phyloP scores from a whole-genome alignment of 2,797 vertebrate genomes.

The Acipenser transmontanus region DNA sequence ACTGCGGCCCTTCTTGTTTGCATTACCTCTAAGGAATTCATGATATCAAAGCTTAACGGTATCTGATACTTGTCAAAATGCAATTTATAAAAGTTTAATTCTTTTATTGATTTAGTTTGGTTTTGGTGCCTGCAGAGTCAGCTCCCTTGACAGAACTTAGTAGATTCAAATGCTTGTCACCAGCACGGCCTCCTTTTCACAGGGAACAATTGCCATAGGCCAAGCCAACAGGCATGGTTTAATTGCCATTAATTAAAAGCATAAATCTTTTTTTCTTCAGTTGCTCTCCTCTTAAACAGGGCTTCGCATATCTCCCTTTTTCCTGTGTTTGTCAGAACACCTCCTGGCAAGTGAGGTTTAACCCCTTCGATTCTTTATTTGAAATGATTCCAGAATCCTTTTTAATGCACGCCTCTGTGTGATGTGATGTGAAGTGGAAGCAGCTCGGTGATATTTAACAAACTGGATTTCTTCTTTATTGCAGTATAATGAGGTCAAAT shows the following conservation, averaged over 20 bases:
- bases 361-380: slow-evolving; percentile 53
- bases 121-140: slow-evolving; percentile 99
- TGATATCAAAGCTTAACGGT: slow-evolving; percentile 96
- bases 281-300: slow-evolving; percentile 96
- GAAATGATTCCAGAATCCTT: slow-evolving; percentile 81
- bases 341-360: slow-evolving; percentile 93
- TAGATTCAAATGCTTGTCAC: slow-evolving; percentile 99
- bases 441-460: slow-evolving; percentile 94
- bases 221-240: slow-evolving; percentile 99
- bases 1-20: slow-evolving; percentile 93
- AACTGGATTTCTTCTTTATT: slow-evolving; percentile 97
- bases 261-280: slow-evolving; percentile 99
- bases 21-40: slow-evolving; percentile 94
- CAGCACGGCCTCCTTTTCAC: slow-evolving; percentile 95
- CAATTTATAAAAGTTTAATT: slow-evolving; percentile 98
- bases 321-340: slow-evolving; percentile 85
- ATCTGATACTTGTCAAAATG: slow-evolving; percentile 99
- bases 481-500: slow-evolving; percentile 99
- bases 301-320: slow-evolving; percentile 76
- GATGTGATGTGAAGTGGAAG: slow-evolving; percentile 88
- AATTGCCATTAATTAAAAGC: slow-evolving; percentile 99
- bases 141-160: slow-evolving; percentile 99
- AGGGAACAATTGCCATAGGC: slow-evolving; percentile 98
- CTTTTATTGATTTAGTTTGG: slow-evolving; percentile 99
- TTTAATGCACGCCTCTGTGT: slow-evolving; percentile 80